Conservation (phyloP, 2,888 invertebrate genomes). For the Mellilla xanthometata region DNA sequence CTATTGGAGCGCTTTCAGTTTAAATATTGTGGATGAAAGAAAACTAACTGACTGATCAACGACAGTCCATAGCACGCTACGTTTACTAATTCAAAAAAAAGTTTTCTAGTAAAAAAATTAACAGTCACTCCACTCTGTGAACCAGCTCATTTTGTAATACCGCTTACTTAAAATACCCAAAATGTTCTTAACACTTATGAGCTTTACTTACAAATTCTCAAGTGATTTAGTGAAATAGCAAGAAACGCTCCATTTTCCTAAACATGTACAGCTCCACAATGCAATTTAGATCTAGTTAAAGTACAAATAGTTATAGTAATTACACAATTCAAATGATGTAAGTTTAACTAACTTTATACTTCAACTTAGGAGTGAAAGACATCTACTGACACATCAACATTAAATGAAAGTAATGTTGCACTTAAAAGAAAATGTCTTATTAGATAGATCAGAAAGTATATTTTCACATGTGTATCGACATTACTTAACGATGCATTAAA, state of each 20-base stretch:
- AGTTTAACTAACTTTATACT: constrained; percentile 77
- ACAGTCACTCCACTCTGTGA: constrained; percentile 75
- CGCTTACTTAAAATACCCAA: constrained; percentile 77
- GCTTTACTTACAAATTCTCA: constrained; percentile 71
- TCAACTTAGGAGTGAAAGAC: constrained; percentile 71
- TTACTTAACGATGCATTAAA: constrained; percentile 66
- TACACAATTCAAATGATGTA: constrained; percentile 74
- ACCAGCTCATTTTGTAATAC: constrained; percentile 76
- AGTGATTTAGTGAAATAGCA: constrained; percentile 68
- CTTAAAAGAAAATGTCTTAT: constrained; percentile 75
- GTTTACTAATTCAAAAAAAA: constrained; percentile 73
- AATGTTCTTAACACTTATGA: constrained; percentile 78
- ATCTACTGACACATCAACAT: constrained; percentile 76
- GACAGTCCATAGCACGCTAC: constrained; percentile 80
- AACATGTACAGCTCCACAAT: constrained; percentile 76
- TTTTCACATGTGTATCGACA: constrained; percentile 66
- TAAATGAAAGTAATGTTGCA: constrained; percentile 68
- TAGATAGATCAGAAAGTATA: constrained; percentile 70
- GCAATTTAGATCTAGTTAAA: constrained; percentile 81
- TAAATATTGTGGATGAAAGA: constrained; percentile 83
- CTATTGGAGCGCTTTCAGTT: constrained; percentile 76
- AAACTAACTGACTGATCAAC: constrained; percentile 76
- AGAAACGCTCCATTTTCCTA: constrained; percentile 77
- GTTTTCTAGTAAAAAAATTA: constrained; percentile 74
- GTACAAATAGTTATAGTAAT: constrained; percentile 79